Percentiles rank a stretch among this genome's conserved stretches.
Conservation (phyloP, 2,113 vertebrate genomes). For the Myotis yumanensis region DNA sequence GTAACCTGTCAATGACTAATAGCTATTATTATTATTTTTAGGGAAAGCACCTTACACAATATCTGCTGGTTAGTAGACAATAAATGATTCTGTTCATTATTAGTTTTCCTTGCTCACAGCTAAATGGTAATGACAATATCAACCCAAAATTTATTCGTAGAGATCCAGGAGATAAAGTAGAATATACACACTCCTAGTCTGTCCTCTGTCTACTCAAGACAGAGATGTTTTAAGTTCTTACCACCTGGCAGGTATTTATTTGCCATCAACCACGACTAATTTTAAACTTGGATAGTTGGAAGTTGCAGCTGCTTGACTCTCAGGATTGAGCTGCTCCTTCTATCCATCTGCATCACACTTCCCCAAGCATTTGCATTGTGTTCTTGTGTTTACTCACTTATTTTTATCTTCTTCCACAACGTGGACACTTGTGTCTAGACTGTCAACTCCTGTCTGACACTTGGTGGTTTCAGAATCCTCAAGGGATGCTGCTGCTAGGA, state of each 20-base stretch:
- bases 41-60: background rate
- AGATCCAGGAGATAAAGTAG: background rate
- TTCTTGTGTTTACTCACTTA: background rate
- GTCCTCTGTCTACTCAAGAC: background rate
- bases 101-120: background rate
- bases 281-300: background rate
- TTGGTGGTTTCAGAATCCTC: background rate
- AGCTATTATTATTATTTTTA: background rate
- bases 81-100: background rate
- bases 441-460: background rate
- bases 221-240: background rate
- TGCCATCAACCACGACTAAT: background rate
- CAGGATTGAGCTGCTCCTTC: background rate
- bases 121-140: background rate
- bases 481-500: background rate
- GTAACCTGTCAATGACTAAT: background rate
- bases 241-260: background rate
- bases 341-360: background rate
- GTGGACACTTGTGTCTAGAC: background rate
- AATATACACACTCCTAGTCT: background rate
- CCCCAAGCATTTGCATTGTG: background rate
- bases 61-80: background rate
- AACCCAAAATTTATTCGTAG: background rate
- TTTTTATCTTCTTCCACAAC: background rate
- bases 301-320: background rate